Conservation (phyloP, 2,888 invertebrate species). For the Seira ritae region DNA sequence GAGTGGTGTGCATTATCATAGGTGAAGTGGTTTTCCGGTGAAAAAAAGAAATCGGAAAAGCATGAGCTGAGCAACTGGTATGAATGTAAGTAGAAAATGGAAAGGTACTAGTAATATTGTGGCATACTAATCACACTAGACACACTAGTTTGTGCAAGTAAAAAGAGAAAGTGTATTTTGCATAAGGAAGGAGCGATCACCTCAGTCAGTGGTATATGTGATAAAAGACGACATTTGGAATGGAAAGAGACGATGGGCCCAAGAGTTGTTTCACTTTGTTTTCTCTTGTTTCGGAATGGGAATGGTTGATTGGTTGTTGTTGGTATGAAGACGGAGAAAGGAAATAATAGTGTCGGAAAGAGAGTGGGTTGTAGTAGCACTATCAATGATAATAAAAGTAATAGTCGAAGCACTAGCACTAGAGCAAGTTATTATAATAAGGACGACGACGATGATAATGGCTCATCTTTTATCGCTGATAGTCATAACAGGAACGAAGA, state of each 20-base stretch:
- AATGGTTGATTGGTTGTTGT: constrained; percentile 53
- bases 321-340: constrained; percentile 54
- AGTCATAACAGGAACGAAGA: constrained; percentile 38
- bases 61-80: constrained; percentile 6
- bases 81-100: too few species aligned
- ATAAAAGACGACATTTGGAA: neutral
- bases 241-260: neutral
- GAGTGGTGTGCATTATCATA: neutral
- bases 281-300: neutral
- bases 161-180: too few species aligned
- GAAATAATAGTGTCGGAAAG: constrained; percentile 44
- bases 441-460: constrained; percentile 29
- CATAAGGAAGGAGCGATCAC: neutral
- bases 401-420: neutral
- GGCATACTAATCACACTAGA: too few species aligned
- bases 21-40: too few species aligned
- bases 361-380: constrained; percentile 28
- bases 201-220: neutral
- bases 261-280: neutral
- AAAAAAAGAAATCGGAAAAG: too few species aligned
- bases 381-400: constrained; percentile 23
- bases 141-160: too few species aligned
- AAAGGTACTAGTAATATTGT: too few species aligned
- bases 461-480: constrained; percentile 48
- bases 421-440: neutral